Conservation (phyloP, 2,797 vertebrate genomes). For the Silurus aristotelis region DNA sequence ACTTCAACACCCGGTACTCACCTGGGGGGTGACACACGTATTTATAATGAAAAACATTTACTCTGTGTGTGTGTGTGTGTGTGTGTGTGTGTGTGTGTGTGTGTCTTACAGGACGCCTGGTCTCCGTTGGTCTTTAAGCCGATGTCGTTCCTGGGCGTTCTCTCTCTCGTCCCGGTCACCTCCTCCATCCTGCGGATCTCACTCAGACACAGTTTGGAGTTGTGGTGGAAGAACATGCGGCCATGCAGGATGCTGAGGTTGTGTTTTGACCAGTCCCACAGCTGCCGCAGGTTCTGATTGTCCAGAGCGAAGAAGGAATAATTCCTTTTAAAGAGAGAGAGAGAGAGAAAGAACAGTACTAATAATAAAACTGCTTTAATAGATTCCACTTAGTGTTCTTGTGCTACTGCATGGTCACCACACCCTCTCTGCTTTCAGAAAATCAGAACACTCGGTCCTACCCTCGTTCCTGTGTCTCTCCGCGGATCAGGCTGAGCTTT, state of each 20-base stretch:
- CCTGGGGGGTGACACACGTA: slow-evolving; percentile 68
- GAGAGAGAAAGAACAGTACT: neutral
- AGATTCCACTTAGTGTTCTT: neutral
- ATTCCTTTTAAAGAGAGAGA: slow-evolving; percentile 74
- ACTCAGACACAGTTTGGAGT: slow-evolving; percentile 92
- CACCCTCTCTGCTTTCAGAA: neutral
- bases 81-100: neutral
- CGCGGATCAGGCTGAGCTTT: slow-evolving; percentile 88
- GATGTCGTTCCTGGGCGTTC: slow-evolving; percentile 86
- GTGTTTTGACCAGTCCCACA: slow-evolving; percentile 99
- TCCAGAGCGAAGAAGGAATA: slow-evolving; percentile 96
- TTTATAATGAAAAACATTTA: slow-evolving; percentile 71
- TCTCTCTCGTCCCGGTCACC: slow-evolving; percentile 85
- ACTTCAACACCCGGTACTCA: slow-evolving; percentile 86
- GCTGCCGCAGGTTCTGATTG: slow-evolving; percentile 94
- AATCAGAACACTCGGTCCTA: slow-evolving; percentile 65
- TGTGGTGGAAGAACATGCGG: slow-evolving; percentile 95
- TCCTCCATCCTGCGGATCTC: slow-evolving; percentile 94
- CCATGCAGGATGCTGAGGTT: slow-evolving; percentile 89
- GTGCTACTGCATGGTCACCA: neutral
- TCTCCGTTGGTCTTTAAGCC: slow-evolving; percentile 93
- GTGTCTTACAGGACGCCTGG: slow-evolving; percentile 91
- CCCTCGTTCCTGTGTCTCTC: slow-evolving; percentile 87
- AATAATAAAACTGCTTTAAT: neutral
- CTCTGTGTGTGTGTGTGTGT: neutral